Evolutionary conservation across 2,888 invertebrate species (phyloP).

Genomic region (Griposia aprilina): DNA sequence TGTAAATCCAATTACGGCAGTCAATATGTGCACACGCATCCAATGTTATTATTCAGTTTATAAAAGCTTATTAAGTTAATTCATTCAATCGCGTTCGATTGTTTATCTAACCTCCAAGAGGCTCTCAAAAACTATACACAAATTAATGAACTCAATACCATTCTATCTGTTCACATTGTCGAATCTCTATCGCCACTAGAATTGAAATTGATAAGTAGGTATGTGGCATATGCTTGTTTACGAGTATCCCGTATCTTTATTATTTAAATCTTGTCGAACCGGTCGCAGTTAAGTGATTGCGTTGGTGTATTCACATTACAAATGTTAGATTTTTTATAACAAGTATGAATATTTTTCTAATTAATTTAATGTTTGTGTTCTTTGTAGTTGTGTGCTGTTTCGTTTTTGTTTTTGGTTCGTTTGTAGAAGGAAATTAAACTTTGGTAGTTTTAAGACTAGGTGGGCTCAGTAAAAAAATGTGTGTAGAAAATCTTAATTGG

Average conservation of each 20-base stretch:
- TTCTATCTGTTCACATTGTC: slow-evolving; percentile 35
- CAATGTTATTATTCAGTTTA: background rate
- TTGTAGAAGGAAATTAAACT: slow-evolving; percentile 18
- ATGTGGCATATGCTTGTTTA: slow-evolving; percentile 89
- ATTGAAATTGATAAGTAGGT: slow-evolving; percentile 87
- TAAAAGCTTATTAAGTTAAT: background rate
- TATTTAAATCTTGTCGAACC: slow-evolving; percentile 83
- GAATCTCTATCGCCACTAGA: slow-evolving; percentile 80
- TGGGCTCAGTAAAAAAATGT: background rate
- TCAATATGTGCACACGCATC: background rate
- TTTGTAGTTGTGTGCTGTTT: slow-evolving; percentile 40
- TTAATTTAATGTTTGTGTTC: slow-evolving; percentile 66
- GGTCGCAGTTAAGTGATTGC: slow-evolving; percentile 84
- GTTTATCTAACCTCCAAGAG: slow-evolving; percentile 47
- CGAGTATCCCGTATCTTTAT: slow-evolving; percentile 85
- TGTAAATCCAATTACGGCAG: too few relatives aligned
- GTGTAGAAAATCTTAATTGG: background rate
- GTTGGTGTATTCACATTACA: slow-evolving; percentile 72
- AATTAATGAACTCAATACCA: slow-evolving; percentile 25
- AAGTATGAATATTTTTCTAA: slow-evolving; percentile 69
- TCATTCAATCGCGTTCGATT: background rate
- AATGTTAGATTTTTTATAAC: slow-evolving; percentile 67
- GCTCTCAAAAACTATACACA: slow-evolving; percentile 44
- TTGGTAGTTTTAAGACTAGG: background rate
- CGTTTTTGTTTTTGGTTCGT: slow-evolving; percentile 33